Base-by-base conservation (phyloP, 2,888 invertebrate species). In the Branchipolynoe longqiensis region DNA sequence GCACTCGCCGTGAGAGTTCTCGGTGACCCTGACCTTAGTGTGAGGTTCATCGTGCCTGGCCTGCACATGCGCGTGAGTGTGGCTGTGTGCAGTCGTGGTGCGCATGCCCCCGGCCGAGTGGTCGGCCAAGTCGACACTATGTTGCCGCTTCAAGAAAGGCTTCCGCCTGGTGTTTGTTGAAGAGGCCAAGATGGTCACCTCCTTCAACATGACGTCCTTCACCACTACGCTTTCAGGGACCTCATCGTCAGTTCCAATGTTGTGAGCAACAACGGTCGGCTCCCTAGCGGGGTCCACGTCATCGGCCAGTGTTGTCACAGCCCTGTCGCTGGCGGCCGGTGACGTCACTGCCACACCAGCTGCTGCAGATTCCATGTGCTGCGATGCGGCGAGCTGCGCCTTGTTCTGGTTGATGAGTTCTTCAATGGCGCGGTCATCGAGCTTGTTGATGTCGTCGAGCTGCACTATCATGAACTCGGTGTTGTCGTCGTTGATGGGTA, bases 341-440 rank as follows among this genome's bases (percentile, higher is more conserved):
- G 38, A 1, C n/a, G 40, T 36, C 12, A 4, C 73, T 1, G 73
- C 25, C 28, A 62, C 62, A 3, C n/a, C 31, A 22, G 2, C 18
- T 1, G 22, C 56, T 14, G 3, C 2, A 3, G 56, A 25, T 25
- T 2, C 3, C 56, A n/a, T 22, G 25, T 56, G 56, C n/a, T 56
- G 22, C 3, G 73, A 0, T n/a, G 22, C 38, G 3, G 48, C 22
- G 18, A 48, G 18, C 48, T 28, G 1, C 6, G 36, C 36, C n/a
- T 69, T 69, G 31, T 78, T 41, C 54, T 78, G 78, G 54, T 78
- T 78, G 31, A 78, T 54, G 12, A 78, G 78, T 48, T 78, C 78
- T 14, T 41, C 40, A 18, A 78, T 78, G 14, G 48, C 48, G 54
- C 33, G n/a, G 48, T 28, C 78, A 28, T 78, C 78, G 2, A 78